These are phyloP conservation scores for Tetanocera ferruginea DNA, from an alignment of 2,888 invertebrate genomes.

Conservation along the genomic window DNA sequence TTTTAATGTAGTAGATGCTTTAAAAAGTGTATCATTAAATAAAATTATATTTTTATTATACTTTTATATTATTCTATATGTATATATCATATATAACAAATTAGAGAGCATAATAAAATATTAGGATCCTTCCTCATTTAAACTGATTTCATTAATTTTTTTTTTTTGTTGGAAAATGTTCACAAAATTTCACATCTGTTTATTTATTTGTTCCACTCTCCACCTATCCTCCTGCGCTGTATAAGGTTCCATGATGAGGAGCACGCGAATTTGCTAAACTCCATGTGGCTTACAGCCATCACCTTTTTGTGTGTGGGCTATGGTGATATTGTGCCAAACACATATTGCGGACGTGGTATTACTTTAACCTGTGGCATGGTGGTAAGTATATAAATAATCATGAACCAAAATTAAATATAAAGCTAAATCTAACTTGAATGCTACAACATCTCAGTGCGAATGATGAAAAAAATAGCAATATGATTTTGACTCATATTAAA, in stretches of 20 bases:
- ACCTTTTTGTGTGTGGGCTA: conserved; percentile 99
- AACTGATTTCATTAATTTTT: conserved; percentile 47
- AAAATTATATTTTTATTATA: not conserved
- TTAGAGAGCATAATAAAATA: conserved; percentile 8
- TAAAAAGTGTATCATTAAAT: too few relatives aligned
- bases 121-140: conserved; percentile 39
- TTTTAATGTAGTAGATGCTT: too few relatives aligned
- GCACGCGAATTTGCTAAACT: conserved; percentile 98
- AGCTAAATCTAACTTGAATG: too few relatives aligned
- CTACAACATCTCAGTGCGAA: too few relatives aligned
- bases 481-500: too few relatives aligned
- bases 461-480: too few relatives aligned
- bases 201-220: conserved; percentile 67
- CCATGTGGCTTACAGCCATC: conserved; percentile 99
- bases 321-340: conserved; percentile 99
- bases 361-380: conserved; percentile 99
- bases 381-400: conserved; percentile 79
- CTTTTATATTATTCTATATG: not conserved
- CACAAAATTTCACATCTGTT: conserved; percentile 69
- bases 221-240: conserved; percentile 50
- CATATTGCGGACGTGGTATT: conserved; percentile 99
- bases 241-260: conserved; percentile 97
- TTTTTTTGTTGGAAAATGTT: conserved; percentile 57
- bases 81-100: conserved; percentile 7
- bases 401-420: conserved; percentile 29